Evolutionary conservation across 2,113 vertebrate species (phyloP), one percentile per base, ranked within the genome.

Genomic region (Anseranas semipalmata): DNA sequence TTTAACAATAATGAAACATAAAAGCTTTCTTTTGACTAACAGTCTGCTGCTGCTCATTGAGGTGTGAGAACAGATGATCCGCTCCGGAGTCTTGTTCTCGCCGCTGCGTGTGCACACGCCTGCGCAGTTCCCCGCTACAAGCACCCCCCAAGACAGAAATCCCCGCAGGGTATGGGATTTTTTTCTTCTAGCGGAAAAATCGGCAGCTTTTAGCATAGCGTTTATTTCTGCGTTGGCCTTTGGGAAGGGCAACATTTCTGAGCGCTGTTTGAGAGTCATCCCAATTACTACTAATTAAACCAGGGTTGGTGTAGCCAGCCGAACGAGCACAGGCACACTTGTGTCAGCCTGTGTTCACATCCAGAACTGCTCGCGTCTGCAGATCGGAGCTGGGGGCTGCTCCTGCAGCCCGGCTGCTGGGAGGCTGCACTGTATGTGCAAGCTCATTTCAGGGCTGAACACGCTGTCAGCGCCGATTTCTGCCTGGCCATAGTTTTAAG

Each of bases 11-110:
- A 72, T 37, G 39, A 37, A 77, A 74, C 65, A 28, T 50, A 70
- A 83, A 87, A 95, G n/a, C 32, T 87, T 90, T 60, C 58, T 80
- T 63, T 82, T 87, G 75, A 20, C n/a, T 68, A 87, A 85, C 56
- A 39, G 33, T 24, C 53, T 39, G 88, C 65, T 53, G 56, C 87
- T 81, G 67, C 59, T 93, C 70, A 27, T 27, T 50, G 84, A 68
- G 83, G 15, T 18, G 90, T 63, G 41, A 86, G 90, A 60, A 68
- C 39, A 78, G 77, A 55, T n/a, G 80, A 63, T 73, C 63, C 15
- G 4, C 37, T 45, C 33, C 13, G 58, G 66, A 41, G 15, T 82
- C 89, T 66, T 37, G 6, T 4, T 43, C 65, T 21, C 1, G 28
- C 6, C 62, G 15, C 24, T 8, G 18, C 8, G 21, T 11, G 46